These are phyloP conservation scores for Acanthiza pusilla DNA, from an alignment of 2,797 vertebrate species.

Conservation along the genomic window DNA sequence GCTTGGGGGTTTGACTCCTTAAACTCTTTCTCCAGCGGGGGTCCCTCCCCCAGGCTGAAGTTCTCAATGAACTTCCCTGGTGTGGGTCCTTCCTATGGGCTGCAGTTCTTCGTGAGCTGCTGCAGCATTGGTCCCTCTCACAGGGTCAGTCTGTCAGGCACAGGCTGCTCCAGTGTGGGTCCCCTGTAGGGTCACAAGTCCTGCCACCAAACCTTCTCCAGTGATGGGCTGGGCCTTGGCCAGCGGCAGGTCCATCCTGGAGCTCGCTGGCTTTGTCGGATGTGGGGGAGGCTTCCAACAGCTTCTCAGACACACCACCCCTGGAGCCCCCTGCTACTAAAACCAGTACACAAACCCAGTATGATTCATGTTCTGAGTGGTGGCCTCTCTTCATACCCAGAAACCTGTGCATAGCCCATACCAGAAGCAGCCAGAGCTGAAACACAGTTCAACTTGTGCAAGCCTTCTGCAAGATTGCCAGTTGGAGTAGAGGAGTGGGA, in stretches of 20 bases:
- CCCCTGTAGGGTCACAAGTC: neutral
- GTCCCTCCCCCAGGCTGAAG: neutral
- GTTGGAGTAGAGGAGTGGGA: neutral
- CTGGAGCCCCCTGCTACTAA: neutral
- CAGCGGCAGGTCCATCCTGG: fast-evolving
- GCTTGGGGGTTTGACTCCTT: neutral
- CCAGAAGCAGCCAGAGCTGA: neutral
- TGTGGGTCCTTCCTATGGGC: neutral
- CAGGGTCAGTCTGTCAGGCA: neutral
- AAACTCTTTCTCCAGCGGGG: neutral
- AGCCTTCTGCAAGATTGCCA: neutral
- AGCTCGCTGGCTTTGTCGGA: neutral
- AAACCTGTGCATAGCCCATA: neutral
- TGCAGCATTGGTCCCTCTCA: neutral
- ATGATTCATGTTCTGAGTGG: neutral
- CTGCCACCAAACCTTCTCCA: neutral
- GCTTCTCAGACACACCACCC: neutral
- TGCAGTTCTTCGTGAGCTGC: neutral
- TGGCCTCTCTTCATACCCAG: neutral
- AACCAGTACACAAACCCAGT: neutral
- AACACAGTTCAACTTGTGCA: neutral
- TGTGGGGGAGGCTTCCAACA: neutral
- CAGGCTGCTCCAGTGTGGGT: neutral
- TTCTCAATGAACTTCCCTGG: neutral
- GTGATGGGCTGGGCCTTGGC: neutral